A percentile compares a stretch with the other conserved stretches of the same genome.
phyloP scores from a whole-genome alignment of 2,888 invertebrate species.

The Polydrusus pterygomalis region DNA sequence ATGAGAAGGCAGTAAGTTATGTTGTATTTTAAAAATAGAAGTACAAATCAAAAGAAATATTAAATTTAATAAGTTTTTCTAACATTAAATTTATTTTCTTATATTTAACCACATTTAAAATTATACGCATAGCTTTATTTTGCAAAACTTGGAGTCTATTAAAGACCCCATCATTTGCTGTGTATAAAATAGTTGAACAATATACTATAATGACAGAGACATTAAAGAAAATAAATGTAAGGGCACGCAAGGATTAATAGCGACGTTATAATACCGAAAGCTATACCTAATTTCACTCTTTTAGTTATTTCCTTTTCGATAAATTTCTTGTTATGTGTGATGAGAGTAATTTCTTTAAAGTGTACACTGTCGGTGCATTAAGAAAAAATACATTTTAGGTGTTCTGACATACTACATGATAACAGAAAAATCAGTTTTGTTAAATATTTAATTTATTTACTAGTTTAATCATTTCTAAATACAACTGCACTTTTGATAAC shows the following conservation, averaged over 20 bases:
- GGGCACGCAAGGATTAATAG: not conserved
- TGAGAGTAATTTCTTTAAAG: not conserved
- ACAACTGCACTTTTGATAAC: not conserved
- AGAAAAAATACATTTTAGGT: not conserved
- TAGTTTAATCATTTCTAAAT: slow-evolving; percentile 2
- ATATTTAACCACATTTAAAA: no score
- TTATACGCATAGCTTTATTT: no score
- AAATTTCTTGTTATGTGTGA: not conserved
- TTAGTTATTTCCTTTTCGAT: not conserved
- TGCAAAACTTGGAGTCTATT: no score
- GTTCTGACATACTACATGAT: not conserved
- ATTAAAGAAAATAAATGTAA: not conserved
- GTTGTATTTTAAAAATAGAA: no score
- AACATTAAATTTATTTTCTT: no score
- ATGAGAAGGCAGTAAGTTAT: no score
- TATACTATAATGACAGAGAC: no score
- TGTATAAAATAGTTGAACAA: no score
- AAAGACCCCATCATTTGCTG: no score
- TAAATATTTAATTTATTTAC: no score
- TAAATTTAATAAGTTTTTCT: no score
- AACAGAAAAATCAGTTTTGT: not conserved
- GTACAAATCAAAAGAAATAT: no score
- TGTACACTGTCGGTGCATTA: not conserved
- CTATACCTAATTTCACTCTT: not conserved
- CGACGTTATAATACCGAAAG: not conserved